Base-by-base conservation (phyloP, 2,888 invertebrate genomes). In the Hoplodrina ambigua region DNA sequence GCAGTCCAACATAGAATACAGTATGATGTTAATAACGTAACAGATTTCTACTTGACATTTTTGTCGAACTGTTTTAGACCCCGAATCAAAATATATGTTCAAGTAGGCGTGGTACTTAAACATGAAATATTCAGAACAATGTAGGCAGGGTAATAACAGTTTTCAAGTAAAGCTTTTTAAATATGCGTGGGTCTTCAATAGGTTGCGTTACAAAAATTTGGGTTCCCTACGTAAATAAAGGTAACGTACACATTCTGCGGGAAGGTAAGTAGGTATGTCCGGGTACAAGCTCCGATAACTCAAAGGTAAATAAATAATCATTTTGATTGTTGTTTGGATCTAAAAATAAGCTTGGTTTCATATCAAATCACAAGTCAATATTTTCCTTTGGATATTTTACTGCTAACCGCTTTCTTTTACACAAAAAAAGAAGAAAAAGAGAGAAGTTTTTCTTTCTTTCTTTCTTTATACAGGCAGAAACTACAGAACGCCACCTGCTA, bases 281-380 rank as follows among this genome's bases (percentile, higher is more conserved):
- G 13, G 11, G 30, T 33, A 15, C 13, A 8, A 13, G 50, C 5
- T 70, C 19, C 13, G 5, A 11, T 41, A 10, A 30, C 53, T 53
- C 13, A 49, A 49, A 59, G 11, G 15, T 69, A 55, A 70, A 54
- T 30, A 54, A 60, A 25, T 59, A 59, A 69, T 53, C 10, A 4
- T 25, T 4, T 37, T 7, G 25, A 57, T 53, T 13, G 6, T 53
- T 30, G 19, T 20, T 59, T 41, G 19, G 49, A 11, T 41, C 15
- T 20, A 33, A 69, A 59, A 20, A 69, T 59, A 30, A 30, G 4
- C 41, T 37, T 17, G n/a, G 37, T 69, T 70, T 54, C 11, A 13
- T 41, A 13, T 30, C 44, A 8, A 53, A 49, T 49, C 46, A 19
- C 25, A 5, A 33, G 33, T 33, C 33, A 33, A 33, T 33, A 33